These are phyloP conservation scores for Lutraria rhynchaena DNA, from an alignment of 1,140 invertebrate species.

Conservation along the genomic window DNA sequence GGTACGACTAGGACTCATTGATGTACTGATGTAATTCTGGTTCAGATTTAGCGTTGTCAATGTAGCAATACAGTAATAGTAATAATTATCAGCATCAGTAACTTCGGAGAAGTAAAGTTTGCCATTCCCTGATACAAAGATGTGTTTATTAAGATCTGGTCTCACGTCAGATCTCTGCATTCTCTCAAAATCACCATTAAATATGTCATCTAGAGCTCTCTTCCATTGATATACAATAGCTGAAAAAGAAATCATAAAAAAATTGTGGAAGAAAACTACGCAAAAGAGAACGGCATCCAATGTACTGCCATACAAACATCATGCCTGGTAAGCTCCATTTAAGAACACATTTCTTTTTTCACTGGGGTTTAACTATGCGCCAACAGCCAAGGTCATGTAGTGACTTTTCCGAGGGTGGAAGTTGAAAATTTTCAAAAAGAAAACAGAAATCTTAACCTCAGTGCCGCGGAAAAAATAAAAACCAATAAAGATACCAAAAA, in stretches of 20 bases:
- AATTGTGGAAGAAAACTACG: neutral
- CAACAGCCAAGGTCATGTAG: too few species aligned
- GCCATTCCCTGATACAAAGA: constrained; percentile 72
- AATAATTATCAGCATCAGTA: constrained; percentile 59
- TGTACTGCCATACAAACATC: too few species aligned
- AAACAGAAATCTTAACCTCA: too few species aligned
- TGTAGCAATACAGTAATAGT: constrained; percentile 70
- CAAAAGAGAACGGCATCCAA: neutral
- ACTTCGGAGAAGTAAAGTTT: constrained; percentile 75
- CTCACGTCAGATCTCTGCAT: constrained; percentile 86
- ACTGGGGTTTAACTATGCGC: too few species aligned
- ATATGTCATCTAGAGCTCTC: constrained; percentile 53
- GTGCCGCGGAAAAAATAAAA: too few species aligned
- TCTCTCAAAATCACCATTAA: constrained; percentile 36
- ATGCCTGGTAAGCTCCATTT: too few species aligned
- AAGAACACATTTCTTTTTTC: too few species aligned
- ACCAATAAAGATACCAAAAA: too few species aligned
- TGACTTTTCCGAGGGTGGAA: too few species aligned
- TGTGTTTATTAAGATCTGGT: constrained; percentile 68
- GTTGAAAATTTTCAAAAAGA: too few species aligned
- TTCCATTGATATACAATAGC: constrained; percentile 73
- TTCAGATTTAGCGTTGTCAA: constrained; percentile 58
- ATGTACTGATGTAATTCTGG: constrained; percentile 66
- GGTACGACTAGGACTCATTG: constrained; percentile 66
- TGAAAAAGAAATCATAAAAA: constrained; percentile 49